Evolutionary conservation across 2,113 vertebrate species (phyloP).

Genomic region (Penelope pileata): DNA sequence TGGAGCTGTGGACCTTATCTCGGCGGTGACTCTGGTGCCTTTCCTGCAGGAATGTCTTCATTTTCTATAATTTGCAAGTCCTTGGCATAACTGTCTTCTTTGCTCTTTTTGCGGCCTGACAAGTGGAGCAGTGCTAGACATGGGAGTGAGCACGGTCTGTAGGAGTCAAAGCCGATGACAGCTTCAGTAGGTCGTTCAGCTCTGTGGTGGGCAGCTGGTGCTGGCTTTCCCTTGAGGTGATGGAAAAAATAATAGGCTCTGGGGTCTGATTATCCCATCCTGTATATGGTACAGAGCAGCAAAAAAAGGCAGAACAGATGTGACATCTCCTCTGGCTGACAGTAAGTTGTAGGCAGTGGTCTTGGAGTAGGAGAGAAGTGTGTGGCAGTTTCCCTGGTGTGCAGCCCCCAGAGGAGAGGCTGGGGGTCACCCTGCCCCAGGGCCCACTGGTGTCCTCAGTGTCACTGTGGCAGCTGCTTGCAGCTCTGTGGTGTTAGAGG

Average conservation of each 20-base stretch:
- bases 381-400: neutral
- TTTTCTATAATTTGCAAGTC: neutral
- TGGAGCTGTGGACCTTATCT: neutral
- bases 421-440: neutral
- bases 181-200: slow-evolving; percentile 14
- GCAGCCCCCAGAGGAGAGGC: neutral
- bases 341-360: neutral
- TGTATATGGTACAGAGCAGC: neutral
- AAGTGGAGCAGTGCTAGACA: neutral
- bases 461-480: neutral
- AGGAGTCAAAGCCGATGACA: neutral
- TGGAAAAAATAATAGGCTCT: neutral
- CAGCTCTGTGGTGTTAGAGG: neutral
- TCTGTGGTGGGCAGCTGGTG: slow-evolving; percentile 26
- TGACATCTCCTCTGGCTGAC: neutral
- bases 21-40: neutral
- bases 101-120: slow-evolving; percentile 28
- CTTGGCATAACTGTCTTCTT: neutral
- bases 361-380: neutral
- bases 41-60: neutral
- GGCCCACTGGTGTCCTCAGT: neutral
- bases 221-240: slow-evolving; percentile 16
- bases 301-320: neutral
- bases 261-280: neutral
- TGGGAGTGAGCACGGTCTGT: neutral